Evolutionary conservation across 1,140 invertebrate species (phyloP).

Genomic region (Neodiprion fabricii): DNA sequence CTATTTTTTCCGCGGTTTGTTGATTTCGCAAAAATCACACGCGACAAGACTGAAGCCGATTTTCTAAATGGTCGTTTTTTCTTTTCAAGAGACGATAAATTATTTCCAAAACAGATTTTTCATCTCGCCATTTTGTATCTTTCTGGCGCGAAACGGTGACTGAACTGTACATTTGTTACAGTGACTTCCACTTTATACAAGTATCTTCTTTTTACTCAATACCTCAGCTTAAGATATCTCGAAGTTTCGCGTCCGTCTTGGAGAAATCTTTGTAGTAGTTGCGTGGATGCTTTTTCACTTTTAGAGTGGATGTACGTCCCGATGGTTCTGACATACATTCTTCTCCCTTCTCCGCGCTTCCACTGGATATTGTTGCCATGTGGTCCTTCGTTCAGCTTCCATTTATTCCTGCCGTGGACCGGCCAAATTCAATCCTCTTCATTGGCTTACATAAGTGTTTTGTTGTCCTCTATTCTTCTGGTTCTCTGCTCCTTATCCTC

Average conservation of each 20-base stretch:
- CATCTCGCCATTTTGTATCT: too few relatives aligned
- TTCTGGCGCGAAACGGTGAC: too few relatives aligned
- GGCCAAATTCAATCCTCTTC: constrained; percentile 1
- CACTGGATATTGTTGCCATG: background rate
- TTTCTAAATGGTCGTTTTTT: too few relatives aligned
- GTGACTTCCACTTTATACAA: too few relatives aligned
- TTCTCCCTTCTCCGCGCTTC: background rate
- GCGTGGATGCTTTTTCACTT: background rate
- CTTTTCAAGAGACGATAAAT: too few relatives aligned
- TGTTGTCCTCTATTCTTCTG: background rate
- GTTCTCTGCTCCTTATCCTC: background rate
- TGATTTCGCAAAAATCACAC: too few relatives aligned
- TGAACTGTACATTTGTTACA: too few relatives aligned
- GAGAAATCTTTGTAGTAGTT: background rate
- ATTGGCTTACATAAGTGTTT: background rate
- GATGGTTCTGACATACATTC: background rate
- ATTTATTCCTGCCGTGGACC: background rate
- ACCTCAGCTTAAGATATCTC: background rate
- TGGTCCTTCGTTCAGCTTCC: background rate
- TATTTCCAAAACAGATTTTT: too few relatives aligned
- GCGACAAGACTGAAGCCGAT: too few relatives aligned
- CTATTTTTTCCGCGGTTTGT: too few relatives aligned
- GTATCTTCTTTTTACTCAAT: background rate
- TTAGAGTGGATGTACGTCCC: background rate
- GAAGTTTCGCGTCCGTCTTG: background rate